Base-by-base conservation (phyloP, 2,113 vertebrate species). In the Hystrix brachyura region DNA sequence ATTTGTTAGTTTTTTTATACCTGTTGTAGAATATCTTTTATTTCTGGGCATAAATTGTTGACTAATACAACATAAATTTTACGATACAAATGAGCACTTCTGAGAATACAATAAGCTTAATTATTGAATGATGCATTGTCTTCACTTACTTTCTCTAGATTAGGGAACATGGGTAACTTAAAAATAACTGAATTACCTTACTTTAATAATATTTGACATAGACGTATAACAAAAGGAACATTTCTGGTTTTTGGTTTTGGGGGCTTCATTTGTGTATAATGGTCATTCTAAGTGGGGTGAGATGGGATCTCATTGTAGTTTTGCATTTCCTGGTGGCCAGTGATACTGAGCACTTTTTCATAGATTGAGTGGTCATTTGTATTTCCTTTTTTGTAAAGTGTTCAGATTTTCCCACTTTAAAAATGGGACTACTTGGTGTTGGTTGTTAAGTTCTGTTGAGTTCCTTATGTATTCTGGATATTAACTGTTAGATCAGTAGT, bases 1-100 rank as follows among this genome's bases (percentile, higher is more conserved):
- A 19, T 57, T 69, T n/a, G 74, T 67, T 74, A 17, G 0, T 21
- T 59, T 57, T 25, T 15, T 62, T 69, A 53, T 72, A 43, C 5
- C 34, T 96, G n/a, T 13, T 93, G 55, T n/a, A 94, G 72, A 92
- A 59, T 87, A 93, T n/a, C 18, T 90, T 96, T 98, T 95, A 97
- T 94, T 97, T 95, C 13, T 32, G 59, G 53, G 84, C 46, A 94
- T 69, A 92, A 94, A 84, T 38, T 92, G 27, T 90, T 94, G 60
- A 97, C 62, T 83, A 64, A 94, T 91, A 85, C 59, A 94, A 91
- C 97, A 95, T 59, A 92, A 85, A 79, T 12, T 78, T 43, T 88
- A 78, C 88, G 57, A 94, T 13, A 62, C 55, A 93, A 95, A 95
- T 38, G 48, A 87, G 67, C 72, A 94, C 18, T 51, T 74, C 82